Evolutionary conservation across 2,113 vertebrate genomes (phyloP).

Genomic region (Vanacampus margaritifer): DNA sequence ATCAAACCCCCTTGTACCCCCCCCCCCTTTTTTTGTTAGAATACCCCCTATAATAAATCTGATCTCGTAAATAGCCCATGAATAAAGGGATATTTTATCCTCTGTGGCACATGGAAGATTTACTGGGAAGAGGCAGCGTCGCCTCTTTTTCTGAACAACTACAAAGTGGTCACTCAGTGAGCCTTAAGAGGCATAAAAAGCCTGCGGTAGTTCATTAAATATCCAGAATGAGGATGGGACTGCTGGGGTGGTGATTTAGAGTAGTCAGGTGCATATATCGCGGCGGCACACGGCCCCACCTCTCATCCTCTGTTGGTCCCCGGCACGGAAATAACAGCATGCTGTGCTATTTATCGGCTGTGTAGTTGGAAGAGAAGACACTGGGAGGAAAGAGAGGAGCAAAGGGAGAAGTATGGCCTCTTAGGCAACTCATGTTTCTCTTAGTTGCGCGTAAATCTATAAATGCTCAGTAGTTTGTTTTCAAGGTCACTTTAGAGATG

Average conservation of each 20-base stretch:
- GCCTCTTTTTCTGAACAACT: constrained; percentile 70
- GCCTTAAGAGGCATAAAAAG: constrained; percentile 71
- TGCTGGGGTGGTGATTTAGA: constrained; percentile 65
- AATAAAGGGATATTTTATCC: constrained; percentile 76
- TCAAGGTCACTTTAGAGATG: constrained; percentile 1
- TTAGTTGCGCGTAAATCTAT: neutral
- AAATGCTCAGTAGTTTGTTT: constrained; percentile 4
- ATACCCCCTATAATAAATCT: constrained; percentile 73
- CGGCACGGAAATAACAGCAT: constrained; percentile 54
- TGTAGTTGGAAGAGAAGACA: constrained; percentile 11
- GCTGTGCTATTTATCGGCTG: constrained; percentile 42
- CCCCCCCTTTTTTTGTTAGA: constrained; percentile 68
- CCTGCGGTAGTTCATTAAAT: constrained; percentile 75
- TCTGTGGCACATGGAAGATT: constrained; percentile 70
- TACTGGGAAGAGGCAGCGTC: constrained; percentile 67
- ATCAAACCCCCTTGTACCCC: constrained; percentile 34
- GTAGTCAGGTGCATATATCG: constrained; percentile 62
- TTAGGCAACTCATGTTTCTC: constrained; percentile 10
- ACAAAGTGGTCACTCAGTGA: constrained; percentile 74
- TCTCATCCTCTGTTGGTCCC: constrained; percentile 62
- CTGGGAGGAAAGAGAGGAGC: constrained; percentile 11
- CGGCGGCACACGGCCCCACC: constrained; percentile 52
- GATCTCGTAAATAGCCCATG: constrained; percentile 75
- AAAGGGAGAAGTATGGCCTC: neutral
- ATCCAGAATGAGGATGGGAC: constrained; percentile 67